Conservation (phyloP, 2,113 vertebrate species). For the Dolichotis patagonum region DNA sequence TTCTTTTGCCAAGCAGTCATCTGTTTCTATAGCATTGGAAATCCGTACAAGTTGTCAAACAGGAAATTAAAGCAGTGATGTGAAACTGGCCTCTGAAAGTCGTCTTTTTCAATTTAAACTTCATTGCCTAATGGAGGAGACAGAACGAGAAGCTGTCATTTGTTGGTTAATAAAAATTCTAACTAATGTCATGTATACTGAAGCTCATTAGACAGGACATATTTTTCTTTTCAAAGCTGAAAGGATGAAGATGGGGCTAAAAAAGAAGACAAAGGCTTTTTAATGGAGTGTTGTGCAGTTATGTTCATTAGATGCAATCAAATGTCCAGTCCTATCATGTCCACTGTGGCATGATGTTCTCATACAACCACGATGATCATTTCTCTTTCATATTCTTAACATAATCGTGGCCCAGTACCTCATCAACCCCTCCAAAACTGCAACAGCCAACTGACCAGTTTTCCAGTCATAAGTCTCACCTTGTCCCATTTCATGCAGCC, state of each 20-base stretch:
- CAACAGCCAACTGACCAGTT: not conserved
- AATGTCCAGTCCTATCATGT: not conserved
- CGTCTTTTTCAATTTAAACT: constrained; percentile 70
- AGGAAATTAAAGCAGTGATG: constrained; percentile 70
- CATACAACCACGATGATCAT: not conserved
- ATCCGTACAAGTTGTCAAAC: constrained; percentile 71
- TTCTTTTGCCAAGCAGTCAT: constrained; percentile 72
- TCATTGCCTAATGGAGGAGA: not conserved
- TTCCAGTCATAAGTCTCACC: not conserved
- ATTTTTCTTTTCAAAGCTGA: not conserved
- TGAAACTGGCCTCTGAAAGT: constrained; percentile 62
- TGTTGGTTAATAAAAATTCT: constrained; percentile 63
- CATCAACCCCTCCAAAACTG: not conserved
- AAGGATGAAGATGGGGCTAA: not conserved
- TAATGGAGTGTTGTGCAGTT: not conserved
- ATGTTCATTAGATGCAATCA: not conserved
- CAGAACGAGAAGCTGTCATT: constrained; percentile 30
- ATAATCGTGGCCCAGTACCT: not conserved
- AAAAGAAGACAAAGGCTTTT: not conserved
- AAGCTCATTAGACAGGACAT: not conserved
- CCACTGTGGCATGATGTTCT: not conserved
- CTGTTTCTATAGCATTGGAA: constrained; percentile 69
- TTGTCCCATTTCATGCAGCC: not conserved
- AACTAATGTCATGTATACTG: constrained; percentile 2
- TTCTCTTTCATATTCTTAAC: not conserved